Evolutionary conservation across 2,888 invertebrate species (phyloP), one percentile per base, ranked within the genome.

Genomic region (Perithous albicinctus): DNA sequence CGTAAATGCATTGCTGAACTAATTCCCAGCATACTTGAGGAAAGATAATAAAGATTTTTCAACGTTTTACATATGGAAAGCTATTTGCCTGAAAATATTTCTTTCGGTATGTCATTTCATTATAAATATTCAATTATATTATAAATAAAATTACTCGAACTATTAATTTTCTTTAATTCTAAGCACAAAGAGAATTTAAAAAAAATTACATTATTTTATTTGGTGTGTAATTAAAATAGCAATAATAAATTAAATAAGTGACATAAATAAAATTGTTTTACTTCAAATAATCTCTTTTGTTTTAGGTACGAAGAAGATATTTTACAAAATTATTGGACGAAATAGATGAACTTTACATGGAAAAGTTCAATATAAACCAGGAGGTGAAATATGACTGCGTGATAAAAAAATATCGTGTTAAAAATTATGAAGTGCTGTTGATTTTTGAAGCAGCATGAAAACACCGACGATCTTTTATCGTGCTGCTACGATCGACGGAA

Each of bases 401-500:
- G 23, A 12, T 6, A 29, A 29, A 29, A 54, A 54, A 54, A 10
- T 1, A 46, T 66, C 29, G 3, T 29, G 38, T 72, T 5, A 29
- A 72, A 72, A 26, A 61, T 61, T 10, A 20, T 26, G n/a, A 26
- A 48, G 29, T 12, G 12, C 12, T 18, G 41, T 15, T 4, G 26
- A 59, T 12, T 70, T 38, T 12, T 51, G 12, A 3, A 12, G n/a
- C 20, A 38, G 18, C 26, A 38, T 29, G 43, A 29, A 43, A 32
- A 43, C 35, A 7, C n/a, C 35, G n/a, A 29, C 26, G 43, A 43
- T 59, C 29, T 18, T 70, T 46, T 29, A 43, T 46, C 59, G 26
- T 32, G 32, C 12, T 20, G 12, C n/a, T 32, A 23, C 23, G 61
- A 73, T 73, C 48, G 35, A 35, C 63, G 48, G 15, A 73, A 73